A percentile compares a stretch with the other conserved stretches of the same genome.
Evolutionary conservation across 2,797 vertebrate genomes (phyloP).

Genomic region (Myotis pilosus): DNA sequence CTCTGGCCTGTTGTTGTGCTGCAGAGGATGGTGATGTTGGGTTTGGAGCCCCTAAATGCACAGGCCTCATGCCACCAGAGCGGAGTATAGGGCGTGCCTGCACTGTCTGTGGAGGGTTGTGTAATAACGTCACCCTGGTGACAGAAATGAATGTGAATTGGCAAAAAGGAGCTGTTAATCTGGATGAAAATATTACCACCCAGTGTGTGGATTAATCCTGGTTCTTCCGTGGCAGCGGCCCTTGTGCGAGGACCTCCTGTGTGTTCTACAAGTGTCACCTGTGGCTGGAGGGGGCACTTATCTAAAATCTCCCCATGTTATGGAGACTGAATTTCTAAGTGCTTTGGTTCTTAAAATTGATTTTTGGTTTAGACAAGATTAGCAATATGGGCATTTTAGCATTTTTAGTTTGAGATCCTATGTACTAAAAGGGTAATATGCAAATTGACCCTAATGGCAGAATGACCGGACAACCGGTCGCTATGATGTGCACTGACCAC

Average conservation of each 20-base stretch:
- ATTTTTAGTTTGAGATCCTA: neutral
- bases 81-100: conserved; percentile 61
- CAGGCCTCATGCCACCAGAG: conserved; percentile 51
- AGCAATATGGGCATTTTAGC: neutral
- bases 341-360: neutral
- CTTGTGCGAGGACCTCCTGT: neutral
- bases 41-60: conserved; percentile 63
- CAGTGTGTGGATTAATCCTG: conserved; percentile 35
- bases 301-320: neutral
- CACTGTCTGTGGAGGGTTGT: conserved; percentile 52
- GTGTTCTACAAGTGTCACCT: neutral
- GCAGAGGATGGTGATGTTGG: conserved; percentile 54
- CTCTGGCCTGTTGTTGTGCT: conserved; percentile 58
- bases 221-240: neutral
- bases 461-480: too few relatives aligned
- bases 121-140: conserved; percentile 54
- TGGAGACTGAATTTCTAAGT: neutral
- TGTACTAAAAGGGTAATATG: too few relatives aligned
- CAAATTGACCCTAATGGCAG: too few relatives aligned
- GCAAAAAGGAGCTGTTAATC: conserved; percentile 75
- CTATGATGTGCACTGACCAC: too few relatives aligned
- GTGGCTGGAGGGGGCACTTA: neutral
- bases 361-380: neutral
- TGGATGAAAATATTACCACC: conserved; percentile 68
- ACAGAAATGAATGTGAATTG: conserved; percentile 30